A percentile compares a stretch with the other conserved stretches of the same genome.
Evolutionary conservation across 2,888 invertebrate genomes (phyloP).

Genomic region (Ceriagrion tenellum): DNA sequence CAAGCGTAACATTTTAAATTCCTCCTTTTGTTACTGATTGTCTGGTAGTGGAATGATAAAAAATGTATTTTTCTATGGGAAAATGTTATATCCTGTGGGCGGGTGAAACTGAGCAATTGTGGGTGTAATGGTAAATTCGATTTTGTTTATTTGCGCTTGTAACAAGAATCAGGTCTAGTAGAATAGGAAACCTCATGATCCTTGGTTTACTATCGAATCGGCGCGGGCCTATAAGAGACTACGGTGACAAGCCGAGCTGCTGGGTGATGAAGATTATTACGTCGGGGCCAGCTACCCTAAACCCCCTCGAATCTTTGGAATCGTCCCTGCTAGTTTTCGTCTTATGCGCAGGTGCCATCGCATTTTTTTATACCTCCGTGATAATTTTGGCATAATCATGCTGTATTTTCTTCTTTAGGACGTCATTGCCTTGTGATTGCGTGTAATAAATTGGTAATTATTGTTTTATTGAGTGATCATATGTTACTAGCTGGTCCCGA

Average conservation of each 20-base stretch:
- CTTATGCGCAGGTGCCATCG: constrained; percentile 66
- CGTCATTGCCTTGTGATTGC: neutral
- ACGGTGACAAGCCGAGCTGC: neutral
- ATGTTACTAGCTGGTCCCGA: neutral
- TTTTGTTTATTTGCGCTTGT: too few species aligned
- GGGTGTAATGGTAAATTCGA: too few species aligned
- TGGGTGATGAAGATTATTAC: neutral
- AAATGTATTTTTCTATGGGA: too few species aligned
- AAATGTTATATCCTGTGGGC: too few species aligned
- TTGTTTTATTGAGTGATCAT: neutral
- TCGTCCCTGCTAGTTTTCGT: constrained; percentile 49
- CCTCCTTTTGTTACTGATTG: too few species aligned
- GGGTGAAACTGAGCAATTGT: too few species aligned
- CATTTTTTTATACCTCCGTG: constrained; percentile 59
- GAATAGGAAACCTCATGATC: neutral
- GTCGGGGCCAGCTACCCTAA: constrained; percentile 12
- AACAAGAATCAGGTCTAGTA: too few species aligned
- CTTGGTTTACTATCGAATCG: neutral
- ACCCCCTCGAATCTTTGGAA: constrained; percentile 44
- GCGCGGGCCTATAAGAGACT: neutral
- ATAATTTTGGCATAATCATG: constrained; percentile 66
- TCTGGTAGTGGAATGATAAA: too few species aligned
- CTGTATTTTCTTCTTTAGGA: constrained; percentile 35
- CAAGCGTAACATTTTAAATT: too few species aligned
- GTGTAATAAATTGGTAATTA: neutral